These are phyloP conservation scores for Anoncus sp. DNA, from an alignment of 2,888 invertebrate genomes.

Conservation along the genomic window DNA sequence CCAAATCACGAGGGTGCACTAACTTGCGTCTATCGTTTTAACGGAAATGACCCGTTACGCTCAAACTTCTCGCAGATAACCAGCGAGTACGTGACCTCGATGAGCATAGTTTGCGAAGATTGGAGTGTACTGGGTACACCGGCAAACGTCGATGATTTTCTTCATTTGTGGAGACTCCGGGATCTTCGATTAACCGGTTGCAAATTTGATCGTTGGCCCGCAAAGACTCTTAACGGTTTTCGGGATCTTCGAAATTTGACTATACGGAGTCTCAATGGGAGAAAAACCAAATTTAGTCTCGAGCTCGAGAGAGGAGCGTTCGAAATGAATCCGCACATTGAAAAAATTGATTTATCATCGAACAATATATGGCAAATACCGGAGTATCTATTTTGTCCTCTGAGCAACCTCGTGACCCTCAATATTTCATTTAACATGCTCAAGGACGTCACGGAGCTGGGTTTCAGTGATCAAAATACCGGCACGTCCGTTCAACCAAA, in stretches of 20 bases:
- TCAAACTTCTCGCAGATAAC: constrained; percentile 93
- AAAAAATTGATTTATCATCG: constrained; percentile 92
- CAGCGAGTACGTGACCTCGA: constrained; percentile 85
- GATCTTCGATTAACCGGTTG: constrained; percentile 94
- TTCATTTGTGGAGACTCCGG: constrained; percentile 91
- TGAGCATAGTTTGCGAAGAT: constrained; percentile 75
- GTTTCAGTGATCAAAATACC: constrained; percentile 89
- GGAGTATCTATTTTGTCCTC: constrained; percentile 92
- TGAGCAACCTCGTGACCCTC: constrained; percentile 91
- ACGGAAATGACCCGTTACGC: constrained; percentile 85
- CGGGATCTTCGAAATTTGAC: constrained; percentile 93
- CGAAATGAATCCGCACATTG: constrained; percentile 90
- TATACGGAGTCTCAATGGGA: constrained; percentile 90
- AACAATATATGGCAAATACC: constrained; percentile 96
- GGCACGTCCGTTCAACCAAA: constrained; percentile 82
- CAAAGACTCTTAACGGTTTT: constrained; percentile 91
- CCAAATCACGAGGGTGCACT: constrained; percentile 79
- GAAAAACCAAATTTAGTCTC: constrained; percentile 86
- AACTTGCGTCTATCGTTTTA: constrained; percentile 84
- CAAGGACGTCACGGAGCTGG: constrained; percentile 94
- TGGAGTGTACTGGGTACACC: constrained; percentile 62
- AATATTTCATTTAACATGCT: constrained; percentile 95
- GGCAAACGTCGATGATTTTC: constrained; percentile 85
- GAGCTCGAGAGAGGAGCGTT: constrained; percentile 93
- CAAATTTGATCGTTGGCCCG: constrained; percentile 93